Evolutionary conservation across 1,140 invertebrate species (phyloP).

Genomic region (Brachionus rotundiformis): DNA sequence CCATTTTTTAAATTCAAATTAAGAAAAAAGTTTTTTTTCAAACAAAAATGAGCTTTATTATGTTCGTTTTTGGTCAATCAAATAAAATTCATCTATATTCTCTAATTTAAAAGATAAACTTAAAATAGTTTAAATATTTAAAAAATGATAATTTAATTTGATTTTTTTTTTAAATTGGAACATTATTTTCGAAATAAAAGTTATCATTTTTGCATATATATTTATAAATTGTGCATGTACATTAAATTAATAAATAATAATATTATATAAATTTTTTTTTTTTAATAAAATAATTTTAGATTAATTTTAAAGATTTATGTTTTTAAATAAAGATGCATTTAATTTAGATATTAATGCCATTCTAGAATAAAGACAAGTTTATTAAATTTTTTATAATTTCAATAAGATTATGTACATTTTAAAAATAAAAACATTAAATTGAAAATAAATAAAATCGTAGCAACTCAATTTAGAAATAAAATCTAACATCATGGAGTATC

Average conservation of each 20-base stretch:
- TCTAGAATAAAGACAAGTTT: slow-evolving; percentile 30
- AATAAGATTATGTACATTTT: neutral
- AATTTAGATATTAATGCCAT: neutral
- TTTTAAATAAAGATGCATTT: neutral
- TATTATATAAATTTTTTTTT: too few relatives aligned
- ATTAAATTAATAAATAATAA: too few relatives aligned
- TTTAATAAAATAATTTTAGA: neutral
- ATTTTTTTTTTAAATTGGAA: too few relatives aligned
- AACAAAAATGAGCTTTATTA: neutral
- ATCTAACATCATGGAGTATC: slow-evolving; percentile 41
- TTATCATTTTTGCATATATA: too few relatives aligned
- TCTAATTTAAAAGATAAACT: too few relatives aligned
- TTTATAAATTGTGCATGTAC: too few relatives aligned
- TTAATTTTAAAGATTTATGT: too few relatives aligned
- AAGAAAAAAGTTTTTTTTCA: neutral
- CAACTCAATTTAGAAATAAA: neutral
- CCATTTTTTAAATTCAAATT: slow-evolving; percentile 43
- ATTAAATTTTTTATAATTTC: neutral
- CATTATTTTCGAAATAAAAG: too few relatives aligned
- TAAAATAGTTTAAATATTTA: too few relatives aligned
- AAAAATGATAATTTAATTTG: too few relatives aligned
- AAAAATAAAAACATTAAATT: too few relatives aligned
- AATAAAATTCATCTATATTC: too few relatives aligned
- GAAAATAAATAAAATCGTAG: neutral
- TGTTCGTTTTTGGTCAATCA: neutral